These are phyloP conservation scores for Aspiorhynchus laticeps DNA, from an alignment of 2,113 vertebrate genomes.

Conservation along the genomic window DNA sequence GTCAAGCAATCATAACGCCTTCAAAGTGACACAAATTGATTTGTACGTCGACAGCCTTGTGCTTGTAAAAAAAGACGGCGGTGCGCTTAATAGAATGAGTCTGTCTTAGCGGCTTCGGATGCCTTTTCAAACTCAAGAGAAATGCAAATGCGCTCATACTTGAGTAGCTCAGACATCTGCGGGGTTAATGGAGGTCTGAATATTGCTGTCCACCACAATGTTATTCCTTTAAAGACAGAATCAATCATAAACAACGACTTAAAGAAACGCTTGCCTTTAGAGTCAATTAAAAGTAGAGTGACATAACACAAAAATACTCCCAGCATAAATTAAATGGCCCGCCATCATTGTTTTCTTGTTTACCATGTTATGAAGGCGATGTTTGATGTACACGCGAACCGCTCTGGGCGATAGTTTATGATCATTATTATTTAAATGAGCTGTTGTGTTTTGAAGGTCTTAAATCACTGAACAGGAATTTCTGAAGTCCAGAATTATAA, in stretches of 20 bases:
- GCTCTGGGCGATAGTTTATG: slow-evolving; percentile 76
- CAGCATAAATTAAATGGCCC: slow-evolving; percentile 74
- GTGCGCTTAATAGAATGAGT: slow-evolving; percentile 55
- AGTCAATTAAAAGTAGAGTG: slow-evolving; percentile 72
- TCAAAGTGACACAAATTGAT: slow-evolving; percentile 73
- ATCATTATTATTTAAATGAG: slow-evolving; percentile 84
- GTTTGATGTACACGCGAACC: slow-evolving; percentile 75
- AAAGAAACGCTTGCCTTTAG: slow-evolving; percentile 67
- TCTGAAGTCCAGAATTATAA: slow-evolving; percentile 77
- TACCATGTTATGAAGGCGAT: slow-evolving; percentile 75
- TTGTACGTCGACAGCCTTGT: slow-evolving; percentile 71
- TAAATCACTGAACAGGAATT: slow-evolving; percentile 81
- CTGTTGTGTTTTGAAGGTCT: slow-evolving; percentile 78
- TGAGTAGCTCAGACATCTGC: slow-evolving; percentile 60
- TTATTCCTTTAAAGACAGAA: slow-evolving; percentile 66
- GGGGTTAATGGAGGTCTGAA: slow-evolving; percentile 65
- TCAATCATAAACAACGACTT: slow-evolving; percentile 70
- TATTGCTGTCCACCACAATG: slow-evolving; percentile 61
- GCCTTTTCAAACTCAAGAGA: slow-evolving; percentile 59
- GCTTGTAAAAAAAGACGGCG: slow-evolving; percentile 7
- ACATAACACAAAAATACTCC: slow-evolving; percentile 67
- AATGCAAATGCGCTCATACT: slow-evolving; percentile 66
- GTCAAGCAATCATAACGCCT: slow-evolving; percentile 75
- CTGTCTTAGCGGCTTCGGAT: slow-evolving; percentile 64
- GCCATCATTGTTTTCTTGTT: slow-evolving; percentile 79